A percentile compares a stretch with the other conserved stretches of the same genome.
Conservation (phyloP, 1,140 invertebrate species). For the Lepidurus apus region DNA sequence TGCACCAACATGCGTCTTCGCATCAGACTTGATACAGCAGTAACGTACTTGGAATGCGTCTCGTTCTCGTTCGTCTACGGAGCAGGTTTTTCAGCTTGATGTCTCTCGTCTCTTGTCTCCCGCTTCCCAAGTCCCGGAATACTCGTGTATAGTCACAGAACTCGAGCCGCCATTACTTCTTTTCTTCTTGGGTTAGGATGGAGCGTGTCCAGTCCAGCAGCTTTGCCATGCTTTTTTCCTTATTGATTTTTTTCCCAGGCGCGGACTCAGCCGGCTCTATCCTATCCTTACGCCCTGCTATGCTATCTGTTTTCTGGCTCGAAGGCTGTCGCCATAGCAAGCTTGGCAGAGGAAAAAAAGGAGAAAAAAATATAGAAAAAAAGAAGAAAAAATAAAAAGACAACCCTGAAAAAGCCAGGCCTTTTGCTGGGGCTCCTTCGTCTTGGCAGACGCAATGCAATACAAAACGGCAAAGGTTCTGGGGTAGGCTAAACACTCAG, state of each 20-base stretch:
- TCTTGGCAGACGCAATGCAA: constrained; percentile 9
- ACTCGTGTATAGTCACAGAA: neutral
- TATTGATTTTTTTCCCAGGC: constrained; percentile 19
- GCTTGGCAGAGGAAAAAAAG: neutral
- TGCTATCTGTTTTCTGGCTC: constrained; percentile 21
- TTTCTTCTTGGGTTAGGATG: neutral
- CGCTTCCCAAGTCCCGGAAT: neutral
- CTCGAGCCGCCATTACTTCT: neutral
- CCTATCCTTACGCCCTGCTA: constrained; percentile 17
- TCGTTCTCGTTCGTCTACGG: neutral
- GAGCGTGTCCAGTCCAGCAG: constrained; percentile 16
- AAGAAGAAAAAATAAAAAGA: constrained; percentile 2
- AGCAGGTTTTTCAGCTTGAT: neutral
- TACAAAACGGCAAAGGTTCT: constrained; percentile 10
- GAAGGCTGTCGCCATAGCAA: constrained; percentile 20
- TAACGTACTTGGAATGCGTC: neutral
- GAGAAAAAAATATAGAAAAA: neutral
- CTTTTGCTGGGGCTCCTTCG: neutral
- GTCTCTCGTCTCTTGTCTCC: neutral
- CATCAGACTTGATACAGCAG: neutral
- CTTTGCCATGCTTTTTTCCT: constrained; percentile 18
- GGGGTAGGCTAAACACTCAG: neutral
- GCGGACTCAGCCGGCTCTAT: neutral
- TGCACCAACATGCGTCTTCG: neutral
- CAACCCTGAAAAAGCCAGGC: constrained; percentile 4